Conservation (phyloP, 2,888 invertebrate genomes). For the Ypsolopha scabrella region DNA sequence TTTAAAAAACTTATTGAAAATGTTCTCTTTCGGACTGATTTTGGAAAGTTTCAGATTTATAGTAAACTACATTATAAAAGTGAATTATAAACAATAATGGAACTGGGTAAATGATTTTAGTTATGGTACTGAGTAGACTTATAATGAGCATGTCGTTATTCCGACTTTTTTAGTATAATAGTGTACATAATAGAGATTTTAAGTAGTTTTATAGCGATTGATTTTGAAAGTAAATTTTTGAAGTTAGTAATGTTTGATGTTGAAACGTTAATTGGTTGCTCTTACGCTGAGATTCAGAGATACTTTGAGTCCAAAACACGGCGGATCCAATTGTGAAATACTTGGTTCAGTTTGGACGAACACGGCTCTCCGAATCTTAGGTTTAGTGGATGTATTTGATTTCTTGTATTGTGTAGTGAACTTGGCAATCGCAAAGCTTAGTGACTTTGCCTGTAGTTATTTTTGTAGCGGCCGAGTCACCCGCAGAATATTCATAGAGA, state of each 20-base stretch:
- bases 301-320: background rate
- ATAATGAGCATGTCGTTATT: slow-evolving; percentile 61
- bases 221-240: slow-evolving; percentile 47
- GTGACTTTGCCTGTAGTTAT: slow-evolving; percentile 16
- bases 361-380: background rate
- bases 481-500: slow-evolving; percentile 16
- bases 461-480: slow-evolving; percentile 21
- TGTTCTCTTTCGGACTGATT: no score
- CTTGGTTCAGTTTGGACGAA: no score
- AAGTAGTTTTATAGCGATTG: slow-evolving; percentile 44
- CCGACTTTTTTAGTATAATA: slow-evolving; percentile 44
- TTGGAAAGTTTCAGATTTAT: no score
- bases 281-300: slow-evolving; percentile 15
- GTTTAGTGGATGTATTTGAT: slow-evolving; percentile 22
- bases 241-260: slow-evolving; percentile 59
- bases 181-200: slow-evolving; percentile 54
- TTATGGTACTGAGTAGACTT: slow-evolving; percentile 27
- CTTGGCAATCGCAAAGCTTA: slow-evolving; percentile 35
- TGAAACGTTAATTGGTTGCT: slow-evolving; percentile 40
- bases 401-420: slow-evolving; percentile 47
- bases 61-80: background rate
- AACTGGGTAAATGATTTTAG: background rate
- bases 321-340: no score
- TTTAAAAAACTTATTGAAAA: no score
- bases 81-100: background rate